Conservation (phyloP, 2,113 vertebrate genomes). For the Myrmecophaga tridactyla region DNA sequence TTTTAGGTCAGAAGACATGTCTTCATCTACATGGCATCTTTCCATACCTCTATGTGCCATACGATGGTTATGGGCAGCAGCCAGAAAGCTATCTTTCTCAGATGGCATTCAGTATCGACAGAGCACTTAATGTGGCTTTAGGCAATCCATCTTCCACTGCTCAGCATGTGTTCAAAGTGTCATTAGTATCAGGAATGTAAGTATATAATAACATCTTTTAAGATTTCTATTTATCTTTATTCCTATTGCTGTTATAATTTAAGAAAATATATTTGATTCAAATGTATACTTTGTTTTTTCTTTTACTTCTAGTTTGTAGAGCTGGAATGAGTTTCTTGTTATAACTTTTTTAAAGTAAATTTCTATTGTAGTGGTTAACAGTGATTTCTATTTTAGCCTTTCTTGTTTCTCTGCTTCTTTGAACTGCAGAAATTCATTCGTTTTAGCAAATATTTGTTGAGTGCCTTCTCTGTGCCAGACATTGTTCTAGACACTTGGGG, state of each 20-base stretch:
- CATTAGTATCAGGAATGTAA: slow-evolving; percentile 97
- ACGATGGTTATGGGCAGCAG: slow-evolving; percentile 90
- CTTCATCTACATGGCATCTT: slow-evolving; percentile 97
- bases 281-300: slow-evolving; percentile 6
- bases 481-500: background rate
- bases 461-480: background rate
- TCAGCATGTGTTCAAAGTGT: slow-evolving; percentile 97
- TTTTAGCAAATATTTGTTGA: background rate
- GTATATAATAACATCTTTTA: slow-evolving; percentile 79
- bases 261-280: slow-evolving; percentile 6
- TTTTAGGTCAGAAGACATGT: slow-evolving; percentile 97
- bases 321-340: background rate
- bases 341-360: slow-evolving; percentile 7
- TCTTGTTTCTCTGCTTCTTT: slow-evolving; percentile 5
- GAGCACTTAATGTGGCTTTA: slow-evolving; percentile 96
- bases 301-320: slow-evolving; percentile 13
- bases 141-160: slow-evolving; percentile 92
- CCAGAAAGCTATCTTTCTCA: slow-evolving; percentile 92
- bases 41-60: slow-evolving; percentile 97
- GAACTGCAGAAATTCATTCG: background rate
- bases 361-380: slow-evolving; percentile 24
- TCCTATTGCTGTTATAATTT: slow-evolving; percentile 44
- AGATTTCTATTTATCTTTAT: slow-evolving; percentile 3
- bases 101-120: slow-evolving; percentile 97
- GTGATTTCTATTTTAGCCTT: slow-evolving; percentile 35